These are phyloP conservation scores for Echeneis naucrates DNA, from an alignment of 2,797 vertebrate genomes.

Conservation along the genomic window DNA sequence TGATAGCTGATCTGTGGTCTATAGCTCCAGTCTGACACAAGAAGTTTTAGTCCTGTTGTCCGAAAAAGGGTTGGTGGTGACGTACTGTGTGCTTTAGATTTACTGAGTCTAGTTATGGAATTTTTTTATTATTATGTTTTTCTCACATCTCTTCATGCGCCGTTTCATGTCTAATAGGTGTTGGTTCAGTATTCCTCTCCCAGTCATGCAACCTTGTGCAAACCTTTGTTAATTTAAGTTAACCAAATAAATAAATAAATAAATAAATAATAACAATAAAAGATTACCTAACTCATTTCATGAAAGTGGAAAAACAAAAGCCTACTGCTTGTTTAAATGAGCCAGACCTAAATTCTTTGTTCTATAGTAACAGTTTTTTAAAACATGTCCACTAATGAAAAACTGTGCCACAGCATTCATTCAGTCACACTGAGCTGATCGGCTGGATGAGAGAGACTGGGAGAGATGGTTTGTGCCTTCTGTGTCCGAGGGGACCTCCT, in stretches of 20 bases:
- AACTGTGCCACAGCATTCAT: neutral
- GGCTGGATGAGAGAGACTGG: constrained; percentile 48
- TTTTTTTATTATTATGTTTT: too few species aligned
- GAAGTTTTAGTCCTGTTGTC: constrained; percentile 33
- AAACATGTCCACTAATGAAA: neutral
- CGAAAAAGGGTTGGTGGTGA: constrained; percentile 7
- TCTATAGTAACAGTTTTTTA: neutral
- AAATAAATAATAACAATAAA: too few species aligned
- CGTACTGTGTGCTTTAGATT: constrained; percentile 15
- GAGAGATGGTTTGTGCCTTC: constrained; percentile 50
- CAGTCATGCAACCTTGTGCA: neutral
- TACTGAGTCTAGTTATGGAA: neutral
- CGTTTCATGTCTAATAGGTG: neutral
- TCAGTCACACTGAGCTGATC: constrained; percentile 42
- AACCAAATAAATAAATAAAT: neutral
- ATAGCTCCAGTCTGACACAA: constrained; percentile 49
- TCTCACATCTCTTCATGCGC: neutral
- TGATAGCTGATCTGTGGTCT: constrained; percentile 49
- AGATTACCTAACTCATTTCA: neutral
- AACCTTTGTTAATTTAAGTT: neutral
- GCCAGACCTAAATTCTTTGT: neutral
- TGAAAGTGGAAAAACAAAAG: neutral
- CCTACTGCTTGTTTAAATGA: neutral
- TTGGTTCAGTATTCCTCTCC: neutral
- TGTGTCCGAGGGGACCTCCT: constrained; percentile 77